Evolutionary conservation across 2,113 vertebrate genomes (phyloP).

Genomic region (Rhinichthys klamathensis): DNA sequence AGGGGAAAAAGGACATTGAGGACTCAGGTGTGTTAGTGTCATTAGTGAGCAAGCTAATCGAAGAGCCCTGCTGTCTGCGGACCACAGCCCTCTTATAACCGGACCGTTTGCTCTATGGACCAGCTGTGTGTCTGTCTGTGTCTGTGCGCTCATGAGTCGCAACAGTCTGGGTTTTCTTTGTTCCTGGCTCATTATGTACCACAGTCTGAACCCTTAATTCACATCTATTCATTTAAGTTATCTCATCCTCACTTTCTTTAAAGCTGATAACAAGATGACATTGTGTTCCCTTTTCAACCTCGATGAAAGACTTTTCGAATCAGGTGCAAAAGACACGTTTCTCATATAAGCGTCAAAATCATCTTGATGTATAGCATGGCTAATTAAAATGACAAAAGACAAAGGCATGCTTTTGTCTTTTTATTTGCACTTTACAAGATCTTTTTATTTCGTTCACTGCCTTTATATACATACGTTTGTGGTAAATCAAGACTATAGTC

Average conservation of each 20-base stretch:
- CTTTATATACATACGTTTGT: background rate
- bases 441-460: background rate
- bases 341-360: background rate
- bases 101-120: slow-evolving; percentile 49
- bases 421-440: background rate
- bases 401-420: background rate
- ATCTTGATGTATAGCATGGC: background rate
- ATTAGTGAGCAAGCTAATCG: slow-evolving; percentile 72
- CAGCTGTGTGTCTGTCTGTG: slow-evolving; percentile 30
- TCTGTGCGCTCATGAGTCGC: background rate
- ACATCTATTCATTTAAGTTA: background rate
- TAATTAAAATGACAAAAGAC: background rate
- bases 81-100: slow-evolving; percentile 62
- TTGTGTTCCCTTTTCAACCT: background rate
- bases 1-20: slow-evolving; percentile 52
- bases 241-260: background rate
- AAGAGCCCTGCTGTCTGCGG: slow-evolving; percentile 62
- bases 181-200: slow-evolving; percentile 27
- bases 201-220: slow-evolving; percentile 1
- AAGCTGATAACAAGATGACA: background rate
- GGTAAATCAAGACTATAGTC: background rate
- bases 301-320: background rate
- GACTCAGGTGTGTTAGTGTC: slow-evolving; percentile 72
- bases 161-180: slow-evolving; percentile 23
- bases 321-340: background rate